phyloP scores from a whole-genome alignment of 1,140 invertebrate genomes.

The Trissolcus basalis region DNA sequence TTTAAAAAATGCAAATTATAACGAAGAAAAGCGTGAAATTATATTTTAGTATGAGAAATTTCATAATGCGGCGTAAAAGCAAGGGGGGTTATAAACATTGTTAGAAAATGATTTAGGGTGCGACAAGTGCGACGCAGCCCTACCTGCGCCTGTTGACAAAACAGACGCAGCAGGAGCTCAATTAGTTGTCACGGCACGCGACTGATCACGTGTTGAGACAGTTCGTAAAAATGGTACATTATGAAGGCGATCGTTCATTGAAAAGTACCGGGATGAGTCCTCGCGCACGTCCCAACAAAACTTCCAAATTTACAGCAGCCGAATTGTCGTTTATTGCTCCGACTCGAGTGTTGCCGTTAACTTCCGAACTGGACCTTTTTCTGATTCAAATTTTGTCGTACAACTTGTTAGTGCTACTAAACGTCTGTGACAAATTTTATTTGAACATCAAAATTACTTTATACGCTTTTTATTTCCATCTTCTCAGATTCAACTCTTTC shows the following conservation, averaged over 20 bases:
- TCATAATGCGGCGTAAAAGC: neutral
- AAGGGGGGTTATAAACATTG: too few species aligned
- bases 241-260: constrained; percentile 14
- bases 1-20: neutral
- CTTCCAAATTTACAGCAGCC: constrained; percentile 16
- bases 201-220: constrained; percentile 31
- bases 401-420: too few species aligned
- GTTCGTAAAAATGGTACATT: constrained; percentile 30
- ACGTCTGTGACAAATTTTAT: too few species aligned
- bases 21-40: neutral
- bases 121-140: constrained; percentile 33
- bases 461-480: too few species aligned
- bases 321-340: constrained; percentile 18
- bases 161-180: constrained; percentile 27
- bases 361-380: constrained; percentile 20
- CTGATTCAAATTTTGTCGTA: too few species aligned
- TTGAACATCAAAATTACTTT: too few species aligned
- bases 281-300: constrained; percentile 9
- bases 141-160: constrained; percentile 29
- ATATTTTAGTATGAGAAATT: neutral
- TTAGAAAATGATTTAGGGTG: constrained; percentile 19
- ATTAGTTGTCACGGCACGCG: constrained; percentile 39
- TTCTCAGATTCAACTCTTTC: too few species aligned
- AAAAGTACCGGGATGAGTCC: constrained; percentile 12
- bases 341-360: constrained; percentile 26